phyloP scores from a whole-genome alignment of 2,888 invertebrate species.

The Acanthopleura granulata region DNA sequence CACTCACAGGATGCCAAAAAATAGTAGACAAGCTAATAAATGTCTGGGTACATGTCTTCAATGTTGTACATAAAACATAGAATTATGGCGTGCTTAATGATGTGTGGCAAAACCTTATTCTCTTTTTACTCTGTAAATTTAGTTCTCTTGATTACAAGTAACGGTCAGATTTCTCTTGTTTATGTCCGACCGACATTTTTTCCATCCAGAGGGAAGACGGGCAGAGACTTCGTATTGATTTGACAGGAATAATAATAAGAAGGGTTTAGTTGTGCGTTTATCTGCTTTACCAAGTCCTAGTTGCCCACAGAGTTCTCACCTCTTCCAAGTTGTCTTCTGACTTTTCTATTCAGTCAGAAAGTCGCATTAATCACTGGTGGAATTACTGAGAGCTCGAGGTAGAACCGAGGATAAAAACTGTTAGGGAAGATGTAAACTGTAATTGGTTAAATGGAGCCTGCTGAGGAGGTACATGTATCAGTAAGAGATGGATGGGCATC shows the following conservation, averaged over 20 bases:
- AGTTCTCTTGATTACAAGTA: too few relatives aligned
- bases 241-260: background rate
- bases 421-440: background rate
- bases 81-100: too few relatives aligned
- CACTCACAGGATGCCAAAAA: too few relatives aligned
- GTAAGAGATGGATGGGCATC: background rate
- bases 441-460: conserved; percentile 9
- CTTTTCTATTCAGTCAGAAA: background rate
- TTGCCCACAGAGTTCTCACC: too few relatives aligned
- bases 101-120: too few relatives aligned
- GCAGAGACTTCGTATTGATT: background rate
- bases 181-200: too few relatives aligned
- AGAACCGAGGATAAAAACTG: background rate
- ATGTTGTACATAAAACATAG: too few relatives aligned
- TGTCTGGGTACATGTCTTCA: too few relatives aligned
- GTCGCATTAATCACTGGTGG: background rate
- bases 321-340: background rate
- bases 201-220: too few relatives aligned
- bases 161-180: too few relatives aligned
- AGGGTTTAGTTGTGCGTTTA: background rate
- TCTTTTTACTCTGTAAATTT: too few relatives aligned
- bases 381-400: background rate
- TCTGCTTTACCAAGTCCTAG: background rate
- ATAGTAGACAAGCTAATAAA: too few relatives aligned
- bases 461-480: background rate